Evolutionary conservation across 2,888 invertebrate genomes (phyloP).

Genomic region (Rhingia campestris): DNA sequence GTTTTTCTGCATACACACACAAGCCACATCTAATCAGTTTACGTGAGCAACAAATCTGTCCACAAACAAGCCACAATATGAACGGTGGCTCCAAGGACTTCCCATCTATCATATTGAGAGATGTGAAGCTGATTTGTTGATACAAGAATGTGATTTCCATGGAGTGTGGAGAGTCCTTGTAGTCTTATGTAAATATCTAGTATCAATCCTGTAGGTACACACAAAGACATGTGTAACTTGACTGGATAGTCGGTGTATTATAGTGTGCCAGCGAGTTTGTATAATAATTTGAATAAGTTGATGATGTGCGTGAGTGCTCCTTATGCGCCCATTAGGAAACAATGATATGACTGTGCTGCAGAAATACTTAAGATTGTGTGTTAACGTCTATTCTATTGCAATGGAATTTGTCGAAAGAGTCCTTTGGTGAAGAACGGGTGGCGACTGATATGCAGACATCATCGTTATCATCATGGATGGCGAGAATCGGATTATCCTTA

Average conservation of each 20-base stretch:
- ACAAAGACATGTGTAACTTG: slow-evolving; percentile 11
- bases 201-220: neutral
- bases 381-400: slow-evolving; percentile 19
- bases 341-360: slow-evolving; percentile 19
- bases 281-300: slow-evolving; percentile 12
- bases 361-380: slow-evolving; percentile 26
- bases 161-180: neutral
- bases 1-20: slow-evolving; percentile 4
- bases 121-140: slow-evolving; percentile 44
- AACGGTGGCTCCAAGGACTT: slow-evolving; percentile 37
- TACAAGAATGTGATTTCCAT: slow-evolving; percentile 19
- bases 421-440: slow-evolving; percentile 34
- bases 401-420: slow-evolving; percentile 57
- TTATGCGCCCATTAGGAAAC: slow-evolving; percentile 10
- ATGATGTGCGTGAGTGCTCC: slow-evolving; percentile 7
- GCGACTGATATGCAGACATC: slow-evolving; percentile 62
- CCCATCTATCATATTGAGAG: slow-evolving; percentile 38
- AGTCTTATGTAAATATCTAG: slow-evolving; percentile 13
- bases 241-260: slow-evolving; percentile 1
- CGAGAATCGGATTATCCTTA: slow-evolving; percentile 96
- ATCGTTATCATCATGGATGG: slow-evolving; percentile 89
- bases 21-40: neutral
- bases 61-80: slow-evolving; percentile 35
- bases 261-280: neutral
- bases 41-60: slow-evolving; percentile 50